Conservation (phyloP, 2,797 vertebrate genomes). For the Rhinophrynus dorsalis region DNA sequence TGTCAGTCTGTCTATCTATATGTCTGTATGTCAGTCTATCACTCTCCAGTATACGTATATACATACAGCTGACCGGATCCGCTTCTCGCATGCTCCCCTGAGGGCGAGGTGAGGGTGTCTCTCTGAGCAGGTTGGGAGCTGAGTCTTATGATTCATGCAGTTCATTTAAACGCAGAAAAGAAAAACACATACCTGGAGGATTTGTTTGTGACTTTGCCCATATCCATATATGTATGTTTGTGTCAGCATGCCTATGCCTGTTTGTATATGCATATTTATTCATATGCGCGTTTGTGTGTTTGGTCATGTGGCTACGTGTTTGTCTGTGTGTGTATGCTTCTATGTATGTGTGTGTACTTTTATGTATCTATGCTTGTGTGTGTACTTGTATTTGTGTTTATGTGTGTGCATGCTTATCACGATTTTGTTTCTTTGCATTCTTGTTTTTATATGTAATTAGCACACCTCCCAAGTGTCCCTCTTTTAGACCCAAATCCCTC, state of each 20-base stretch:
- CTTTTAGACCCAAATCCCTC: too few relatives aligned
- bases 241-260: neutral
- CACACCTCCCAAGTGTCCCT: too few relatives aligned
- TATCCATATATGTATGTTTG: neutral
- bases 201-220: neutral
- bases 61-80: constrained; percentile 2
- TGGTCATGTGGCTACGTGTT: constrained; percentile 1
- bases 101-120: neutral
- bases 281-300: constrained; percentile 10
- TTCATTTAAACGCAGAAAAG: neutral
- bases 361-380: too few relatives aligned
- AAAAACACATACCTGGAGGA: neutral
- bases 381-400: too few relatives aligned
- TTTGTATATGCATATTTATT: too few relatives aligned
- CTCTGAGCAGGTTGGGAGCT: neutral
- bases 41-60: too few relatives aligned
- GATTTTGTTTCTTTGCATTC: constrained; percentile 2
- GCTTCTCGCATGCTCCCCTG: neutral
- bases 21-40: too few relatives aligned
- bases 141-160: constrained; percentile 8
- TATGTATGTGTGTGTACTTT: too few relatives aligned
- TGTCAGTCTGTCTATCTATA: too few relatives aligned
- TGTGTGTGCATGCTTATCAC: constrained; percentile 7
- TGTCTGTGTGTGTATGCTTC: too few relatives aligned
- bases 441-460: neutral